Evolutionary conservation across 2,797 vertebrate species (phyloP).

Genomic region (Poeciliopsis gracilis): DNA sequence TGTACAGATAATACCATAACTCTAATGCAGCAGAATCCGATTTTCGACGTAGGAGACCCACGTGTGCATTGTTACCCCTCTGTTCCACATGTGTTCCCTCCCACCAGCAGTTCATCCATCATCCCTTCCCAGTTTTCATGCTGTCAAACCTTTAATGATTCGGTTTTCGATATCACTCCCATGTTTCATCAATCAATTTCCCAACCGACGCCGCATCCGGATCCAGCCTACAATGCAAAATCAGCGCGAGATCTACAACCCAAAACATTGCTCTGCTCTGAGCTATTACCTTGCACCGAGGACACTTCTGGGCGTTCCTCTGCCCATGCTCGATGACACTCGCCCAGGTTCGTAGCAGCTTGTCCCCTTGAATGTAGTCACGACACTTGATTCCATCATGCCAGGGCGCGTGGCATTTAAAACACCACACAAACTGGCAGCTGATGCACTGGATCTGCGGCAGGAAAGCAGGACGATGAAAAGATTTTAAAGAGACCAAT

Average conservation of each 20-base stretch:
- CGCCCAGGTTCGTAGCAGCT: slow-evolving; percentile 94
- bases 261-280: not conserved
- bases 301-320: slow-evolving; percentile 98
- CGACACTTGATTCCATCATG: slow-evolving; percentile 96
- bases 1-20: slow-evolving; percentile 24
- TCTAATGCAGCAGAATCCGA: slow-evolving; percentile 16
- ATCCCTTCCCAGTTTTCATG: slow-evolving; percentile 22
- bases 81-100: slow-evolving; percentile 16
- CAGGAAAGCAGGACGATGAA: slow-evolving; percentile 9
- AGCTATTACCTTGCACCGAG: slow-evolving; percentile 90
- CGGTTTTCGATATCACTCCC: slow-evolving; percentile 38
- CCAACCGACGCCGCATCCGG: slow-evolving; percentile 1
- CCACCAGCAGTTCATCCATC: slow-evolving; percentile 48
- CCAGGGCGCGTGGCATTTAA: slow-evolving; percentile 98
- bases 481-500: not conserved
- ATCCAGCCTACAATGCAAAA: not conserved
- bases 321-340: slow-evolving; percentile 95
- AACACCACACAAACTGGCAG: slow-evolving; percentile 99
- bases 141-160: slow-evolving; percentile 55
- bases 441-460: slow-evolving; percentile 92
- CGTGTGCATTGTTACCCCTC: slow-evolving; percentile 13
- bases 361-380: slow-evolving; percentile 97
- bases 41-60: slow-evolving; percentile 22
- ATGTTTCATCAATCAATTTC: slow-evolving; percentile 41
- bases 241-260: too few species aligned